phyloP scores from a whole-genome alignment of 2,797 vertebrate species.

The Numenius phaeopus region DNA sequence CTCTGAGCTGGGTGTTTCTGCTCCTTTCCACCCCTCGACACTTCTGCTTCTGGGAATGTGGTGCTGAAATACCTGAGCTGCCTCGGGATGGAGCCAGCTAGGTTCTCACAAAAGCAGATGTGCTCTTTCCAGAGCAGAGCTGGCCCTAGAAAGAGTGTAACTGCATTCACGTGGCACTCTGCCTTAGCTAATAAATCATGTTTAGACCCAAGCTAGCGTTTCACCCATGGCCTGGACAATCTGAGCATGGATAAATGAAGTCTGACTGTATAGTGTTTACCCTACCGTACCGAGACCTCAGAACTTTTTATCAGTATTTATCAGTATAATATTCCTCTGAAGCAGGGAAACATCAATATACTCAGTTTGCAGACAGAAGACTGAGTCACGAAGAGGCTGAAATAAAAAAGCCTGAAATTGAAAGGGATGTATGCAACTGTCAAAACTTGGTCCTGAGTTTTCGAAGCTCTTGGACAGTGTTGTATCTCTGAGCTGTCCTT shows the following conservation, averaged over 20 bases:
- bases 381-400: neutral
- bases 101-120: conserved; percentile 48
- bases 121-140: neutral
- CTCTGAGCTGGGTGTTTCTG: neutral
- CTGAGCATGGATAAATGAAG: neutral
- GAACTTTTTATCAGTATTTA: neutral
- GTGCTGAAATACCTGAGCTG: conserved; percentile 53
- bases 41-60: neutral
- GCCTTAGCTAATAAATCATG: neutral
- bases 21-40: neutral
- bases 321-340: neutral
- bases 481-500: neutral
- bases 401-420: neutral
- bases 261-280: neutral
- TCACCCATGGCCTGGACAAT: neutral
- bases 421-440: neutral
- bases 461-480: neutral
- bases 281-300: neutral
- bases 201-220: neutral
- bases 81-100: conserved; percentile 42
- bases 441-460: neutral
- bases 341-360: neutral
- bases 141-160: neutral
- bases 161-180: neutral
- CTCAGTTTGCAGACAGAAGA: neutral